Base-by-base conservation (phyloP, 2,113 vertebrate genomes). In the Eudorcas thomsonii region DNA sequence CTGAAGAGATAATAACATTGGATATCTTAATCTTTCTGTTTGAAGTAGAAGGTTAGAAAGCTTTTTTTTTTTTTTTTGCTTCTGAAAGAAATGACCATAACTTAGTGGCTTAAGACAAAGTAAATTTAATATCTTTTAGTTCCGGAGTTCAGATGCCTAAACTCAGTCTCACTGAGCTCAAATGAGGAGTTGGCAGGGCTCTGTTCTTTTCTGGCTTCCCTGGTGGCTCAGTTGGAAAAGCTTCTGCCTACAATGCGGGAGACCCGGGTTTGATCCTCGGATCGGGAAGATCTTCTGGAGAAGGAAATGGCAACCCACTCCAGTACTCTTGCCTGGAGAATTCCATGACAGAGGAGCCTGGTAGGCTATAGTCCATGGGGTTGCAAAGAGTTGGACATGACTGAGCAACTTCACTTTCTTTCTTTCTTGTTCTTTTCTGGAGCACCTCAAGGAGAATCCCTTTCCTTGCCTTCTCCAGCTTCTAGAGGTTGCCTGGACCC, bases 1-100 rank as follows among this genome's bases (percentile, higher is more conserved):
- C n/a, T 39, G 28, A 28, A 52, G 36, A 14, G 16, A 59, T 3
- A 25, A n/a, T 2, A 5, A 30, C 2, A 0, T 14, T 28, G n/a
- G 3, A 7, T 83, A 21, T 36, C 59, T 67, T 50, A 23, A 26
- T 74, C 60, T 54, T 74, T 4, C 11, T 39, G 43, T 67, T 60
- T 90, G 71, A 83, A 96, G 55, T 11, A 67, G 17, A 39, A 89
- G 36, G 15, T 52, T 33, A 87, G 87, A 54, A 30, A 39, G n/a
- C 45, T 3, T 78, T 77, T 36, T 43, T 4, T 43, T 74, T 84
- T 91, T 50, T 16, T 39, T 52, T 12, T 25, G 90, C 25, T 25
- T 5, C 9, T n/a, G 2, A 23, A 43, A 15, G 12, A 30, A 82
- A 43, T 80, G 25, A 17, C 17, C 48, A 30, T 28, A 45, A 48